phyloP scores from a whole-genome alignment of 1,140 invertebrate species.

The Mya arenaria region DNA sequence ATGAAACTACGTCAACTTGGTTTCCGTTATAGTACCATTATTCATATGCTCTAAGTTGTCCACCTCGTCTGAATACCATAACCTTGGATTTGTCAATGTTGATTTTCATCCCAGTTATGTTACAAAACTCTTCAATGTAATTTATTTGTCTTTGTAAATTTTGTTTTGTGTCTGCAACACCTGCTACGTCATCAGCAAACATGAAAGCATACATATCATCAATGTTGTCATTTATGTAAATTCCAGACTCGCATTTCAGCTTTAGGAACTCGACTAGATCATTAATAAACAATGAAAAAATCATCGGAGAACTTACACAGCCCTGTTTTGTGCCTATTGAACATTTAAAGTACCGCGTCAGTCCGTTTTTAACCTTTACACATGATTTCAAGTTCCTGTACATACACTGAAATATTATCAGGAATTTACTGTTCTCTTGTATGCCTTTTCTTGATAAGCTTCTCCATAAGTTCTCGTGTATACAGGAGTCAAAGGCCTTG shows the following conservation, averaged over 20 bases:
- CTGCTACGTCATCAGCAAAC: constrained; percentile 25
- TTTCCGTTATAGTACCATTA: constrained; percentile 20
- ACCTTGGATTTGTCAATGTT: constrained; percentile 35
- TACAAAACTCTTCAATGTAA: not conserved
- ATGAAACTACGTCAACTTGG: constrained; percentile 15
- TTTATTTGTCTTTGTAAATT: constrained; percentile 19
- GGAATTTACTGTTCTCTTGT: not conserved
- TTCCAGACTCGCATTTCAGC: not conserved
- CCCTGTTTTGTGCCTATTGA: constrained; percentile 19
- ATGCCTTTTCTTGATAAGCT: constrained; percentile 4
- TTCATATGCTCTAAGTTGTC: not conserved
- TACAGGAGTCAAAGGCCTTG: constrained; percentile 28
- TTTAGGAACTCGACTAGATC: not conserved
- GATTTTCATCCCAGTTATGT: constrained; percentile 6
- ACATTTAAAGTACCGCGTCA: constrained; percentile 12
- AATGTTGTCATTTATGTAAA: constrained; percentile 3
- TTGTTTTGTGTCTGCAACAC: not conserved
- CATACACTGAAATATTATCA: constrained; percentile 13
- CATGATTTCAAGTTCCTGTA: constrained; percentile 12
- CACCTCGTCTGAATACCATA: constrained; percentile 24
- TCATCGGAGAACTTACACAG: constrained; percentile 9
- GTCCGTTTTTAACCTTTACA: not conserved
- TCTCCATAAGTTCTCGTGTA: constrained; percentile 5
- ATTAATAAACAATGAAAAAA: constrained; percentile 18
- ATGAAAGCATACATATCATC: constrained; percentile 12